phyloP scores from a whole-genome alignment of 1,140 invertebrate genomes.

The Cotesia vestalis region DNA sequence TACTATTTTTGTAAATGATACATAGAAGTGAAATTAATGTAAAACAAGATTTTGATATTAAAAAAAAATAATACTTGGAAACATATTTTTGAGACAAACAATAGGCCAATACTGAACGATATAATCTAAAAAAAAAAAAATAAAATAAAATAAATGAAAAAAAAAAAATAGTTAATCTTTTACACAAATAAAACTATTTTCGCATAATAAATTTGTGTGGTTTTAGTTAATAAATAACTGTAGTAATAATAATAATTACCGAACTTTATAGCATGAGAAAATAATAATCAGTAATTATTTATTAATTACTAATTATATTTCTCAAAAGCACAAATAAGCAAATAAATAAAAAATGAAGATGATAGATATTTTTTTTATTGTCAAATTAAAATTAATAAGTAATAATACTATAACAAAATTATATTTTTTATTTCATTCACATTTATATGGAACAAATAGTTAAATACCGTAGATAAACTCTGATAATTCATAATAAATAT shows the following conservation, averaged over 20 bases:
- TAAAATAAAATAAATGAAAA: too few relatives aligned
- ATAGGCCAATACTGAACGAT: background rate
- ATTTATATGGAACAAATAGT: constrained; percentile 11
- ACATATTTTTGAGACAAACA: background rate
- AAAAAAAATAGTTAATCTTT: background rate
- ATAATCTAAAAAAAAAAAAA: background rate
- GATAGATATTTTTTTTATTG: constrained; percentile 34
- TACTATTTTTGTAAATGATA: too few relatives aligned
- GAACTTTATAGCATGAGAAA: too few relatives aligned
- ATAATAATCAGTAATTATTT: background rate
- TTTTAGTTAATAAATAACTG: too few relatives aligned
- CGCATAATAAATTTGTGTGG: too few relatives aligned
- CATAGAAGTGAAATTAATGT: too few relatives aligned
- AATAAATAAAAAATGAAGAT: constrained; percentile 23
- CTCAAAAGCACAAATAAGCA: constrained; percentile 17
- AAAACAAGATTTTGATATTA: background rate
- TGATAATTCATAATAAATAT: constrained; percentile 18
- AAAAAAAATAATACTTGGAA: constrained; percentile 7
- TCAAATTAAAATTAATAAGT: constrained; percentile 29
- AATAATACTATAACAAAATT: constrained; percentile 32
- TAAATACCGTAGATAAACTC: background rate
- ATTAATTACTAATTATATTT: constrained; percentile 12
- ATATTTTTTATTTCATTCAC: constrained; percentile 46
- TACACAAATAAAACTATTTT: too few relatives aligned
- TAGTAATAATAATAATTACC: too few relatives aligned